These are phyloP conservation scores for Wiebesia pumilae DNA, from an alignment of 1,140 invertebrate genomes.

Conservation along the genomic window DNA sequence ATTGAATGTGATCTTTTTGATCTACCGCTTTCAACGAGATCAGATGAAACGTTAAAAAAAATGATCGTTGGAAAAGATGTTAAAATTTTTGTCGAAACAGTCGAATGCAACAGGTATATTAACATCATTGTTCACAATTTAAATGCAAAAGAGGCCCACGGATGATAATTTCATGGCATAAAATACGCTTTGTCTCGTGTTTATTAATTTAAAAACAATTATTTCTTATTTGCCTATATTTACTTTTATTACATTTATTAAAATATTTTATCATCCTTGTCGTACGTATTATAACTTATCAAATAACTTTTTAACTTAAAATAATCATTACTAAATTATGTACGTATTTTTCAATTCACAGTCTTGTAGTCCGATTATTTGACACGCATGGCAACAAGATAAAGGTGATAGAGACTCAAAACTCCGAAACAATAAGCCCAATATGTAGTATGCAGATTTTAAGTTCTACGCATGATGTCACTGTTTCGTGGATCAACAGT, in stretches of 20 bases:
- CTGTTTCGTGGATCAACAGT: slow-evolving; percentile 72
- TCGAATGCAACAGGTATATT: slow-evolving; percentile 76
- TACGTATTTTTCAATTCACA: slow-evolving; percentile 61
- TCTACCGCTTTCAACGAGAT: slow-evolving; percentile 41
- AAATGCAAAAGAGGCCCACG: too few relatives aligned
- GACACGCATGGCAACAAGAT: slow-evolving; percentile 77
- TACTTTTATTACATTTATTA: too few relatives aligned
- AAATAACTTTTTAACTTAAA: not conserved
- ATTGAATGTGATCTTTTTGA: slow-evolving; percentile 72
- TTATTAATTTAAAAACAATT: too few relatives aligned
- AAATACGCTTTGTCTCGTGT: too few relatives aligned
- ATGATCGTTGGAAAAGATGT: slow-evolving; percentile 61
- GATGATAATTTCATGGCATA: too few relatives aligned
- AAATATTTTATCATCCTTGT: too few relatives aligned
- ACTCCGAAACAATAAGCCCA: slow-evolving; percentile 73
- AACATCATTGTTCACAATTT: too few relatives aligned
- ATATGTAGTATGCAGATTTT: slow-evolving; percentile 77
- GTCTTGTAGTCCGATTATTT: slow-evolving; percentile 78
- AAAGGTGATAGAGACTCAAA: slow-evolving; percentile 73
- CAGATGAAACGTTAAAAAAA: slow-evolving; percentile 60
- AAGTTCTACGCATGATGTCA: slow-evolving; percentile 74
- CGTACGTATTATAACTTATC: too few relatives aligned
- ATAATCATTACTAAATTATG: slow-evolving; percentile 16
- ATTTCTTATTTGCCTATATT: too few relatives aligned
- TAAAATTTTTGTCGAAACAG: slow-evolving; percentile 77